Evolutionary conservation across 2,888 invertebrate species (phyloP).

Genomic region (Camponotus fellah): DNA sequence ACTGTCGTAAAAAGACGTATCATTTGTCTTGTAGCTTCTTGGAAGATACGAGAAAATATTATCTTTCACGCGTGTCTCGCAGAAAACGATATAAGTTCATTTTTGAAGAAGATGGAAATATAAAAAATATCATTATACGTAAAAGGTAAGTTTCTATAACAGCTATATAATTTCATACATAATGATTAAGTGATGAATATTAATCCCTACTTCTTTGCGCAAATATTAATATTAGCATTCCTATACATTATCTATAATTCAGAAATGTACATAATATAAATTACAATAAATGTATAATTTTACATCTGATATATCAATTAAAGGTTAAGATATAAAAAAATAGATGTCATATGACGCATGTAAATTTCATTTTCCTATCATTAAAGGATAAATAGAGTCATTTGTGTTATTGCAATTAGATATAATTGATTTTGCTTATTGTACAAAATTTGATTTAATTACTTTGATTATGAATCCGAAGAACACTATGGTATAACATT

Average conservation of each 20-base stretch:
- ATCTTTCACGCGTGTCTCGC: conserved; percentile 8
- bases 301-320: background rate
- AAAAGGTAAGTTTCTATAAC: background rate
- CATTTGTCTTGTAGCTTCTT: conserved; percentile 30
- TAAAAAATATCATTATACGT: background rate
- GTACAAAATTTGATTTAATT: background rate
- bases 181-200: background rate
- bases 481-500: background rate
- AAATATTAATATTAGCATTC: background rate
- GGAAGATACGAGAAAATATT: conserved; percentile 11
- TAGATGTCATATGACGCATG: background rate
- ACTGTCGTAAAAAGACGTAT: conserved; percentile 36
- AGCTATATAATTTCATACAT: background rate
- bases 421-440: background rate
- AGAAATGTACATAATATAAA: too few relatives aligned
- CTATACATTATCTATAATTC: background rate
- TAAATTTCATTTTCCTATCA: background rate
- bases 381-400: background rate
- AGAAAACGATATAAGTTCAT: background rate
- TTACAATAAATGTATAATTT: background rate
- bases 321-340: background rate
- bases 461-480: background rate
- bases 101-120: background rate
- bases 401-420: background rate
- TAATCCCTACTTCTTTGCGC: background rate